Evolutionary conservation across 2,888 invertebrate species (phyloP).

Genomic region (Galeopsomyia nigrocyanea): DNA sequence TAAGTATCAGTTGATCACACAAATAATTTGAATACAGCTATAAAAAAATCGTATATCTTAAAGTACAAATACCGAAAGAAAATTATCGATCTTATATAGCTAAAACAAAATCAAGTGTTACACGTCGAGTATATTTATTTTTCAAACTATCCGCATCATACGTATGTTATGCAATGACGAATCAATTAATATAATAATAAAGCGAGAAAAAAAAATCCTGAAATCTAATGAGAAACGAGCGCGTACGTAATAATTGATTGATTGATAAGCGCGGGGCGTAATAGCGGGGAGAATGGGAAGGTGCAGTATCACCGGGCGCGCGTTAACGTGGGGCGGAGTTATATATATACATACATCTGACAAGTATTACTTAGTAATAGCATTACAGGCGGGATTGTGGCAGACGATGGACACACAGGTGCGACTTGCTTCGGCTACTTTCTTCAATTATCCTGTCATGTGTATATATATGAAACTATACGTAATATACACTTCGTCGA

Average conservation of each 20-base stretch:
- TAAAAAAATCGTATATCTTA: too few species aligned
- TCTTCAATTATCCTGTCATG: too few species aligned
- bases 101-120: too few species aligned
- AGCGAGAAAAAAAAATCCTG: neutral
- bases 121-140: neutral
- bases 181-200: neutral
- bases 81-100: too few species aligned
- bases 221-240: conserved; percentile 27
- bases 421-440: conserved; percentile 1
- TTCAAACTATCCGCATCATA: neutral
- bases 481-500: too few species aligned
- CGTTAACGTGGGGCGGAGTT: conserved; percentile 40
- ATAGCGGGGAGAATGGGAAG: conserved; percentile 17
- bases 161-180: conserved; percentile 8
- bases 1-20: too few species aligned
- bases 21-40: too few species aligned
- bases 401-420: conserved; percentile 38
- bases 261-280: conserved; percentile 20
- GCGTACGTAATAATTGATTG: conserved; percentile 26
- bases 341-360: conserved; percentile 42
- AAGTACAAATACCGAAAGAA: too few species aligned
- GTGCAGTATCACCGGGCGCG: conserved; percentile 42
- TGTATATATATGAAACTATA: too few species aligned
- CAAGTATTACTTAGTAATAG: conserved; percentile 48
- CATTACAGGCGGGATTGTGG: conserved; percentile 40